Conservation (phyloP, 2,888 invertebrate genomes). For the Aphelenchoides bicaudatus region DNA sequence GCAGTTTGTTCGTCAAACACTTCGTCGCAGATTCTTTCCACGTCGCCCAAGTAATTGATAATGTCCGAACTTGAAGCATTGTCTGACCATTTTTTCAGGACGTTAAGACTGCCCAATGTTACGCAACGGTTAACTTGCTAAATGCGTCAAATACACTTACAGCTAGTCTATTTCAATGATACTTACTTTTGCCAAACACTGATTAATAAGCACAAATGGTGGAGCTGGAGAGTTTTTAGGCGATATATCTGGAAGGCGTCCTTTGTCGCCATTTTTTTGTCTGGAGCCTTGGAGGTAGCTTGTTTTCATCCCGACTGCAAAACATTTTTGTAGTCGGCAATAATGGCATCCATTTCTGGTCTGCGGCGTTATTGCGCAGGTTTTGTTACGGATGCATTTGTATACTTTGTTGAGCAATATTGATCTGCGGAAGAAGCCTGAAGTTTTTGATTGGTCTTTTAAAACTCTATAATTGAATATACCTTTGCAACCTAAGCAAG, state of each 20-base stretch:
- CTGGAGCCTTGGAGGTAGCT: constrained; percentile 14
- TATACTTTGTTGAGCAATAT: constrained; percentile 19
- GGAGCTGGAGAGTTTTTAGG: constrained; percentile 17
- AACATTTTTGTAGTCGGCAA: constrained; percentile 17
- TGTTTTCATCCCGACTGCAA: constrained; percentile 17
- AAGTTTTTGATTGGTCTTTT: neutral
- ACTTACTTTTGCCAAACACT: constrained; percentile 6
- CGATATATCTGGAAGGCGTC: constrained; percentile 7
- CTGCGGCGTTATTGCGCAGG: constrained; percentile 11
- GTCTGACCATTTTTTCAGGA: constrained; percentile 2
- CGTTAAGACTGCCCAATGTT: constrained; percentile 13
- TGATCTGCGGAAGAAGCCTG: constrained; percentile 15
- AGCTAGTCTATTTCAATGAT: neutral
- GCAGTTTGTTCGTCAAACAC: constrained; percentile 16
- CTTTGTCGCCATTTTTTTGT: constrained; percentile 8
- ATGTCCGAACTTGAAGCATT: constrained; percentile 1
- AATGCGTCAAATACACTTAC: neutral
- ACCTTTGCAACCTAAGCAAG: constrained; percentile 13
- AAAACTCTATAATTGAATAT: neutral
- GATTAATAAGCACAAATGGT: constrained; percentile 16
- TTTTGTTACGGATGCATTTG: constrained; percentile 15
- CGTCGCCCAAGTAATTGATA: constrained; percentile 15
- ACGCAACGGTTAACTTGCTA: constrained; percentile 17
- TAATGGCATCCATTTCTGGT: constrained; percentile 12
- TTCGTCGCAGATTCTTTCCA: constrained; percentile 18